Evolutionary conservation across 2,797 vertebrate species (phyloP), one percentile per base, ranked within the genome.

Genomic region (Holocentrus rufus): DNA sequence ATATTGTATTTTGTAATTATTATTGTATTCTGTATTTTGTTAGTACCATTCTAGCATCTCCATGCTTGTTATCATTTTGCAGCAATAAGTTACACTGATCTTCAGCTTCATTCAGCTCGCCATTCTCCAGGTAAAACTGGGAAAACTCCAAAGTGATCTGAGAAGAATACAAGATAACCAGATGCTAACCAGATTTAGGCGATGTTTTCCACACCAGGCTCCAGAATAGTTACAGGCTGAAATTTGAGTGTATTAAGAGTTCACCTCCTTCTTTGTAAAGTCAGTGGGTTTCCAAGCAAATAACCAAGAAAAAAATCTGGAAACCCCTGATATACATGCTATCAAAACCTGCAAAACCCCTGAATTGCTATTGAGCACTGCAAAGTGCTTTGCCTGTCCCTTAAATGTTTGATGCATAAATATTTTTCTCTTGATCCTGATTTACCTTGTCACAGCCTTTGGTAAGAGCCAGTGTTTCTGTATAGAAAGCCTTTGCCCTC

Each of bases 81-180:
- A 94, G 83, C n/a, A 94, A 83, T 17, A 71, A 47, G 1, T 57
- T 34, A 49, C 92, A 94, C 18, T 90, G 88, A 23, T 89, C 85
- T 59, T 93, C 87, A 10, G 93, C 93, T 34, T 89, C 67, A 47
- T 93, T 92, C 79, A 92, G 78, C 18, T 93, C 83, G 11, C 90
- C 91, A 80, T 91, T 90, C 9, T 88, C 84, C 71, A 93, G 85
- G 63, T 89, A 86, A 64, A 95, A 84, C 65, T 14, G 73, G 1
- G 92, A 88, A 72, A 95, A 81, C 42, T 92, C 86, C 65, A 93
- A 57, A 72, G 89, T 61, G 80, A 92, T 84, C 93, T 95, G 86
- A n/a, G 62, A 72, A 25, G 8, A 58, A 50, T 5, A 74, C 31
- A 22, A 20, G n/a, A 27, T 27, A 27, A 27, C 25, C 25, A 27